These are phyloP conservation scores for Argopecten irradians DNA, from an alignment of 1,140 invertebrate species.

Conservation along the genomic window DNA sequence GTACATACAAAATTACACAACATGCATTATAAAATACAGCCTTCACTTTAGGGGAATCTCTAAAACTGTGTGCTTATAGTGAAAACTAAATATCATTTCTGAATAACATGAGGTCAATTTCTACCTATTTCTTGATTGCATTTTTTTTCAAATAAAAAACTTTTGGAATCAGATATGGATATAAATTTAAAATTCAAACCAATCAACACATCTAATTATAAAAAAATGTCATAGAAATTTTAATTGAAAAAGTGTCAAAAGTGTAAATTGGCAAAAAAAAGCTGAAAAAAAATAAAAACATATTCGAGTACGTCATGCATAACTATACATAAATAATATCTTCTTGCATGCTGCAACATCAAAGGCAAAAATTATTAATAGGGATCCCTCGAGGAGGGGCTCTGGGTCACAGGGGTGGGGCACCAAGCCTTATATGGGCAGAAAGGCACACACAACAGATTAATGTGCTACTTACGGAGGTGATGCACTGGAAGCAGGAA, in stretches of 20 bases:
- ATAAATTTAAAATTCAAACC: too few relatives aligned
- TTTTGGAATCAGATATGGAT: too few relatives aligned
- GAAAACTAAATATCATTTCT: too few relatives aligned
- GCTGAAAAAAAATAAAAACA: conserved; percentile 16
- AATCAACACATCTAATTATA: too few relatives aligned
- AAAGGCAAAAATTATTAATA: conserved; percentile 5
- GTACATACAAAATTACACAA: background rate
- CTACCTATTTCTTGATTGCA: too few relatives aligned
- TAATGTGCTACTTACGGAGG: conserved; percentile 41
- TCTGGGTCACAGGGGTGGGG: background rate
- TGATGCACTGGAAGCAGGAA: conserved; percentile 43
- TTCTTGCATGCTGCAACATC: background rate
- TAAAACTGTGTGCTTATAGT: too few relatives aligned
- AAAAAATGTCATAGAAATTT: background rate
- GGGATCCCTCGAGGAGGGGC: background rate
- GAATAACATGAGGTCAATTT: too few relatives aligned
- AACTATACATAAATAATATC: background rate
- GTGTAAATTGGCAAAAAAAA: background rate
- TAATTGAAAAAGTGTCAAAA: background rate
- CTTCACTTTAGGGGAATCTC: too few relatives aligned
- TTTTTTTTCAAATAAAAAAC: too few relatives aligned
- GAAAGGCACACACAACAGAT: conserved; percentile 29
- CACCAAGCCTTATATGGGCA: conserved; percentile 31
- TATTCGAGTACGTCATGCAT: background rate
- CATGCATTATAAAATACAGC: background rate